phyloP scores from a whole-genome alignment of 2,113 vertebrate genomes.

The Urocynchramus pylzowi region DNA sequence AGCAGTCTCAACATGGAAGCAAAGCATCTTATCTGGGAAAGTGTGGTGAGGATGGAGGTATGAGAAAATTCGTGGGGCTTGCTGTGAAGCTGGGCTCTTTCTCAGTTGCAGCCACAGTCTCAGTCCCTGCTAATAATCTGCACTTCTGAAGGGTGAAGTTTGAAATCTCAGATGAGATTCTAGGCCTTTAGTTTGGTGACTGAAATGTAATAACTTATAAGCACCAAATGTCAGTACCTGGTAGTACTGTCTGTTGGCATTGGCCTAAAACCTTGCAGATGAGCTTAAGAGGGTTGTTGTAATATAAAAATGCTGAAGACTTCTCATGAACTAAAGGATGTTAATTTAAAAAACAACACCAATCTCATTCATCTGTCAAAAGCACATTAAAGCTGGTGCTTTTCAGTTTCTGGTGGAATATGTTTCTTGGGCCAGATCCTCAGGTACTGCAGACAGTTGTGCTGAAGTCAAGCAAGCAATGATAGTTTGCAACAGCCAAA shows the following conservation, averaged over 20 bases:
- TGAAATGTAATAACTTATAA: neutral
- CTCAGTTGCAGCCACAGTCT: neutral
- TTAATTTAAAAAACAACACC: neutral
- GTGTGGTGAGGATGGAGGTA: neutral
- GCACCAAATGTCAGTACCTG: neutral
- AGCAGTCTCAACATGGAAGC: neutral
- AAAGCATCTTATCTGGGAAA: neutral
- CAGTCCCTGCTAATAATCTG: neutral
- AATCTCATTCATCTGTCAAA: constrained; percentile 27
- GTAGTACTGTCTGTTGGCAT: neutral
- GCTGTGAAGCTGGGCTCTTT: neutral
- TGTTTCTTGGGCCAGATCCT: neutral
- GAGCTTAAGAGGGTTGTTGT: neutral
- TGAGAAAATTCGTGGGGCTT: neutral
- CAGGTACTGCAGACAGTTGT: neutral
- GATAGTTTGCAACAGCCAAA: neutral
- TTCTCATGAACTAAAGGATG: constrained; percentile 13
- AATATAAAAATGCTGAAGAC: neutral
- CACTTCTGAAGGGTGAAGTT: neutral
- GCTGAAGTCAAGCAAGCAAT: neutral
- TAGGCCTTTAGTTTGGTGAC: neutral
- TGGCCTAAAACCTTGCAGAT: neutral
- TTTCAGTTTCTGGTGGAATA: constrained; percentile 8
- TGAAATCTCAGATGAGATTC: neutral
- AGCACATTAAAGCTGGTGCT: constrained; percentile 39